Evolutionary conservation across 2,113 vertebrate species (phyloP).

Genomic region (Formicarius rufipectus): DNA sequence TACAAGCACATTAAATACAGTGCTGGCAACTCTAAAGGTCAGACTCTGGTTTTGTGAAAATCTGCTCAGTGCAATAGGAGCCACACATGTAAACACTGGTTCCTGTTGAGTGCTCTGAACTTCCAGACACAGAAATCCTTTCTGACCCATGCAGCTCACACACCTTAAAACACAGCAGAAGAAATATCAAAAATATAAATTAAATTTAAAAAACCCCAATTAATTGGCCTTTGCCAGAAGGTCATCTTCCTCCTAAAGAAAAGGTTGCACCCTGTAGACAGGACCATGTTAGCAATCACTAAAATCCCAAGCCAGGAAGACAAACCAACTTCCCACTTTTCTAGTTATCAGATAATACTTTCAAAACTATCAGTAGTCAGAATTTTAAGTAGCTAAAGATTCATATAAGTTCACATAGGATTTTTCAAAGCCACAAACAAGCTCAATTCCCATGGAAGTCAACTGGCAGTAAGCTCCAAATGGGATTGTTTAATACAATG

Average conservation of each 20-base stretch:
- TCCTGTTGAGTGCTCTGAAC: conserved; percentile 17
- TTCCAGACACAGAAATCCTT: conserved; percentile 13
- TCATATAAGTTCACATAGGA: not conserved
- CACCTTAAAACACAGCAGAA: not conserved
- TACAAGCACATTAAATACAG: not conserved
- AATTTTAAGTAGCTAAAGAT: not conserved
- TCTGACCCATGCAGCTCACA: not conserved
- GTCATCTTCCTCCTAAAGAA: not conserved
- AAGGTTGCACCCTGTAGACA: not conserved
- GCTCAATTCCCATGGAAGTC: not conserved
- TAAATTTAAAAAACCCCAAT: not conserved
- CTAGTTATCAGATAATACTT: not conserved
- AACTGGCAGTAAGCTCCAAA: not conserved
- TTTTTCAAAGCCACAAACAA: not conserved
- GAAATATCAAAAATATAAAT: not conserved
- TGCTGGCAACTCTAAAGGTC: conserved; percentile 61
- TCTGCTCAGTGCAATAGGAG: not conserved
- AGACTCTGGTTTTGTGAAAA: conserved; percentile 21
- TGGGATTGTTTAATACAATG: not conserved
- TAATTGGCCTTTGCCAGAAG: not conserved
- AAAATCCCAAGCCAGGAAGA: not conserved
- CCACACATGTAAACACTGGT: not conserved
- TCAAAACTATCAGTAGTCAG: not conserved
- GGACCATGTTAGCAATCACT: not conserved
- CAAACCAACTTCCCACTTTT: not conserved